phyloP scores from a whole-genome alignment of 1,140 invertebrate genomes.

The Caenorhabditis brenneri region DNA sequence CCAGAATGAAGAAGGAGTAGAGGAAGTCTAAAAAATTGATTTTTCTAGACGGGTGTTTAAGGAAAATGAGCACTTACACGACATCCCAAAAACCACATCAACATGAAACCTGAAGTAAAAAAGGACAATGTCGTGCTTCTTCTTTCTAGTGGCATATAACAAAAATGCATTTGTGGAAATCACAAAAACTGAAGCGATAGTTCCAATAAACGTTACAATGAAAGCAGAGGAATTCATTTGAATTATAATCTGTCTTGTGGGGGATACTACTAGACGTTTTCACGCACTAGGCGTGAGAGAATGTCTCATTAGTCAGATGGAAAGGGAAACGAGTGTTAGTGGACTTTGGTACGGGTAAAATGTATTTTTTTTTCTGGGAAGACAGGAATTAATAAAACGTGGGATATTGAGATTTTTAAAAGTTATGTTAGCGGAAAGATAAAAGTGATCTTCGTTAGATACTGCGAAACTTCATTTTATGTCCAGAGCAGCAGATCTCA shows the following conservation, averaged over 20 bases:
- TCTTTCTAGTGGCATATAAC: background rate
- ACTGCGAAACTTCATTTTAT: too few species aligned
- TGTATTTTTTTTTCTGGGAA: background rate
- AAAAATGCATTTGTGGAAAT: background rate
- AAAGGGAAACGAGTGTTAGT: background rate
- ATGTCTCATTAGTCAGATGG: background rate
- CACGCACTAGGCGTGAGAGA: background rate
- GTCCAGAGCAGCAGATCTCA: too few species aligned
- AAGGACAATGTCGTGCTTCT: background rate
- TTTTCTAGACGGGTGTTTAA: background rate
- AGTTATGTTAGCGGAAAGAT: too few species aligned
- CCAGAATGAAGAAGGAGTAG: slow-evolving; percentile 10
- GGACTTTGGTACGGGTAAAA: background rate
- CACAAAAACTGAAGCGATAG: background rate
- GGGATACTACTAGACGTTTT: background rate
- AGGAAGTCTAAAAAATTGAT: background rate
- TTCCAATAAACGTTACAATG: background rate
- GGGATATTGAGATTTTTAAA: too few species aligned
- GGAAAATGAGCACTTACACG: slow-evolving; percentile 8
- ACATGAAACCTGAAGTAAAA: slow-evolving; percentile 15
- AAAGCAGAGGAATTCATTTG: slow-evolving; percentile 7
- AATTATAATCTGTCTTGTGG: background rate
- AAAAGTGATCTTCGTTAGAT: too few species aligned
- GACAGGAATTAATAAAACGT: too few species aligned
- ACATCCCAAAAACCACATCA: background rate